These are phyloP conservation scores for Barypeithes pellucidus DNA, from an alignment of 2,888 invertebrate species.

Conservation along the genomic window DNA sequence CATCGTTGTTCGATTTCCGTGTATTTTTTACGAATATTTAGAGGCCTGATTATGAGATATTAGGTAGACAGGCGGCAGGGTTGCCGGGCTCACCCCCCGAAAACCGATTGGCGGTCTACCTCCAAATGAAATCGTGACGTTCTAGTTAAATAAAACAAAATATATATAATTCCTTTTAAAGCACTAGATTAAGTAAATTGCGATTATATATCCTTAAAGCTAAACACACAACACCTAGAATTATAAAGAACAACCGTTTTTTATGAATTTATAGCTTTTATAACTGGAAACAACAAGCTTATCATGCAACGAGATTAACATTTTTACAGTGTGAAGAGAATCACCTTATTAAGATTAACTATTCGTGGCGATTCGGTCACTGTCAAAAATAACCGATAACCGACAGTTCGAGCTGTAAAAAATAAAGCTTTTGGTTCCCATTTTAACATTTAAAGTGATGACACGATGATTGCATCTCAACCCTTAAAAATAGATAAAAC, in stretches of 20 bases:
- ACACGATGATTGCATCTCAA: not conserved
- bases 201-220: conserved; percentile 59
- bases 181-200: conserved; percentile 35
- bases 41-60: conserved; percentile 27
- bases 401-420: not conserved
- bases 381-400: conserved; percentile 25
- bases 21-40: conserved; percentile 39
- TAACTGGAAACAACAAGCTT: conserved; percentile 69
- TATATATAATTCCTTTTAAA: conserved; percentile 44
- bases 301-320: conserved; percentile 65
- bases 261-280: conserved; percentile 65
- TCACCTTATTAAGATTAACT: conserved; percentile 34
- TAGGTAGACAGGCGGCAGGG: conserved; percentile 16
- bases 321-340: conserved; percentile 39
- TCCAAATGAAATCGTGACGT: not conserved
- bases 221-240: conserved; percentile 71
- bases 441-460: not conserved
- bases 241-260: conserved; percentile 69
- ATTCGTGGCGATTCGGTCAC: conserved; percentile 35
- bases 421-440: conserved; percentile 13
- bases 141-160: conserved; percentile 15
- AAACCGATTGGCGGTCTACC: conserved; percentile 19
- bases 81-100: conserved; percentile 43
- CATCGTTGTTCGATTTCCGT: conserved; percentile 31
- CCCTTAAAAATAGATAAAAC: conserved; percentile 1